These are phyloP conservation scores for Aphaenogaster floridana DNA, from an alignment of 1,140 invertebrate species.

Conservation along the genomic window DNA sequence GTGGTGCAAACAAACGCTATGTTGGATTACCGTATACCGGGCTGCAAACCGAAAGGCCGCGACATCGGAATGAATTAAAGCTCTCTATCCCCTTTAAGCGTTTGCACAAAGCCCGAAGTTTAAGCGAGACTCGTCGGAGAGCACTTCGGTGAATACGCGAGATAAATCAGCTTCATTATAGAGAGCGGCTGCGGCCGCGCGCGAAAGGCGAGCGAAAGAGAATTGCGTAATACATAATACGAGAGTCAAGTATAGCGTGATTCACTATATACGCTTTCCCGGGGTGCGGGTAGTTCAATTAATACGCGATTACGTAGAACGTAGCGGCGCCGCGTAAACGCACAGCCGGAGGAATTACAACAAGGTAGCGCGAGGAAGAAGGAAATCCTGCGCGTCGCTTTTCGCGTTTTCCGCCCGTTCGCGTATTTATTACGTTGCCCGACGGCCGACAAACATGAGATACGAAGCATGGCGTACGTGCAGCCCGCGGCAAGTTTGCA, in stretches of 20 bases:
- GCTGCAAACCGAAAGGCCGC: constrained; percentile 44
- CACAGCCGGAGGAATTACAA: constrained; percentile 9
- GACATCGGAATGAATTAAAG: constrained; percentile 68
- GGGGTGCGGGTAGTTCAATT: constrained; percentile 64
- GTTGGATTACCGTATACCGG: constrained; percentile 69
- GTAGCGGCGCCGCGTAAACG: constrained; percentile 12
- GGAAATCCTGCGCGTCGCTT: constrained; percentile 28
- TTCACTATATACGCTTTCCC: constrained; percentile 29
- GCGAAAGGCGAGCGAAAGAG: constrained; percentile 68
- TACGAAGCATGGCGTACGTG: constrained; percentile 27
- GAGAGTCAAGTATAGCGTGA: constrained; percentile 68
- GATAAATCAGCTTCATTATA: constrained; percentile 80
- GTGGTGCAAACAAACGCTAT: constrained; percentile 33
- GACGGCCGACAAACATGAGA: constrained; percentile 38
- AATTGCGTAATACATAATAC: constrained; percentile 73
- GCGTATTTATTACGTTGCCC: constrained; percentile 49
- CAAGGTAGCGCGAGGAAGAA: not conserved
- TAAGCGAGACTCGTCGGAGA: constrained; percentile 72
- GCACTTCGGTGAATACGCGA: constrained; percentile 72
- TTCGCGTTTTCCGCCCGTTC: constrained; percentile 41
- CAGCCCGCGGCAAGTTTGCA: constrained; percentile 53
- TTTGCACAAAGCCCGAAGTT: constrained; percentile 74
- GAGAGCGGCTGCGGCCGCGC: constrained; percentile 61
- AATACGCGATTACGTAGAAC: constrained; percentile 64
- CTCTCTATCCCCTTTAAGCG: constrained; percentile 73